Base-by-base conservation (phyloP, 2,797 vertebrate species). In the Pangasius djambal region DNA sequence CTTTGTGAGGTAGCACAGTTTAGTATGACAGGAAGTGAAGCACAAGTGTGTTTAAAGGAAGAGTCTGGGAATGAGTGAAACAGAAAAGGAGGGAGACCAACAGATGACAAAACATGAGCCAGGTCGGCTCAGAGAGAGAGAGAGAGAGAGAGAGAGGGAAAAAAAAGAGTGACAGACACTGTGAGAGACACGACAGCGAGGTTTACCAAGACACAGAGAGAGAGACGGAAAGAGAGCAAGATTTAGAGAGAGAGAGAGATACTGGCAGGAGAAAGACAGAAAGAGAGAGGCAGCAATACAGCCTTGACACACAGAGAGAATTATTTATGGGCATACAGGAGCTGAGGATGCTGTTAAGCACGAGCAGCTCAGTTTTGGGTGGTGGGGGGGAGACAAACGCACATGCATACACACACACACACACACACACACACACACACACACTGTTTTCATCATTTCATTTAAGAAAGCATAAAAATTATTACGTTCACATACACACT, bases 271-370 rank as follows among this genome's bases (percentile, higher is more conserved):
- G 34, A 37, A 25, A 40, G 83, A 37, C 31, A 57, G 20, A 55
- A 50, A 59, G 34, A 61, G 50, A 59, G 50, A 57, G 67, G 13
- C 10, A 50, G 48, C 3, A 48, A 34, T 5, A 85, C 6, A 85
- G 15, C 8, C 83, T 50, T 74, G 83, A 81, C 83, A 50, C 61
- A 77, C n/a, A 86, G 79, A 77, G 84, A 28, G 83, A 88, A 89
- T 91, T 86, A 90, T 90, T 91, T 78, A 89, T 87, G 87, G 69
- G 83, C 86, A 52, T 65, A 86, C 72, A 87, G 44, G 31, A 87
- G 85, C 81, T 59, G 74, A 82, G 87, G 57, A 72, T 63, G 69
- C 82, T 65, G 88, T 34, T 40, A 87, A 86, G 87, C 85, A 83
- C 59, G 79, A 87, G 69, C 63, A 67, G 28, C 40, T 89, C 84